phyloP scores from a whole-genome alignment of 2,888 invertebrate species.

The Oligia latruncula region DNA sequence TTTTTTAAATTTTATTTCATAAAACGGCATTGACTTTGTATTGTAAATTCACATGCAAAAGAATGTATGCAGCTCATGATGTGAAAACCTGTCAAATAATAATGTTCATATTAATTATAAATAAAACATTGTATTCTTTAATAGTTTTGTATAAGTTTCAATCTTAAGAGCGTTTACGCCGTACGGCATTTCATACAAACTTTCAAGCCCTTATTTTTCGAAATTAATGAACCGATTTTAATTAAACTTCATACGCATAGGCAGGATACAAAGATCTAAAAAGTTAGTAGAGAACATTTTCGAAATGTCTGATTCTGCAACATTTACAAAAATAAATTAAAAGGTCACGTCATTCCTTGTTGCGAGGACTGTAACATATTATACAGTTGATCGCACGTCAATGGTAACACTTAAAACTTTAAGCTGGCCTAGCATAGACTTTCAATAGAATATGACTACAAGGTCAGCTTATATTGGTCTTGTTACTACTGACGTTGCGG shows the following conservation, averaged over 20 bases:
- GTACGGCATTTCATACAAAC: too few species aligned
- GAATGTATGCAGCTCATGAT: constrained; percentile 8
- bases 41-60: constrained; percentile 26
- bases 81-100: constrained; percentile 3
- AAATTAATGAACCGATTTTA: too few species aligned
- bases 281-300: too few species aligned
- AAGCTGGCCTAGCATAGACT: not conserved
- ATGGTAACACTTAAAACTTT: not conserved
- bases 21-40: not conserved
- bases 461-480: not conserved
- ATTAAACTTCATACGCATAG: too few species aligned
- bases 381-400: not conserved
- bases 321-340: constrained; percentile 7
- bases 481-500: not conserved
- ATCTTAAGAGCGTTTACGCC: not conserved
- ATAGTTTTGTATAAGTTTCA: constrained; percentile 24
- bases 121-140: constrained; percentile 14
- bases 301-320: constrained; percentile 16
- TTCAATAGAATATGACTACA: not conserved
- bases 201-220: too few species aligned
- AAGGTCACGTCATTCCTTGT: constrained; percentile 1
- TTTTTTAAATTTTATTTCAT: not conserved
- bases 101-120: constrained; percentile 23
- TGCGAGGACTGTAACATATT: constrained; percentile 2
- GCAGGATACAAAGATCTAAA: too few species aligned